These are phyloP conservation scores for Drosophila percnosoma DNA, from an alignment of 2,888 invertebrate genomes.

Conservation along the genomic window DNA sequence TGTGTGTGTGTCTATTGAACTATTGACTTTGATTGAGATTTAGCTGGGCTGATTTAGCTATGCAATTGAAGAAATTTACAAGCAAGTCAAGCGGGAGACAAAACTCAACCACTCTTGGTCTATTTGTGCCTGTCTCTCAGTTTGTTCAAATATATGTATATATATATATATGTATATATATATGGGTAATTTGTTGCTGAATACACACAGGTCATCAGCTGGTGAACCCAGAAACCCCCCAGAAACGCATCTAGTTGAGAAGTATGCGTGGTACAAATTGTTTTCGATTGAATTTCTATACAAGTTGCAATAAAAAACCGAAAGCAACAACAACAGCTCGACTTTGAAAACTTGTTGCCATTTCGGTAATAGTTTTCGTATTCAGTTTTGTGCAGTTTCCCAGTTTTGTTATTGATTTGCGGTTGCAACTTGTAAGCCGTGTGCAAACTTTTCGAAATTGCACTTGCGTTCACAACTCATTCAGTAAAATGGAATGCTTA, in stretches of 20 bases:
- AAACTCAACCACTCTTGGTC: slow-evolving; percentile 1
- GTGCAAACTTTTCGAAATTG: slow-evolving; percentile 54
- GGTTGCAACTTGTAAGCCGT: slow-evolving; percentile 60
- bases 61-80: slow-evolving; percentile 47
- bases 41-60: slow-evolving; percentile 68
- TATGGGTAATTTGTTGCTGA: slow-evolving; percentile 54
- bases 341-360: slow-evolving; percentile 47
- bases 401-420: slow-evolving; percentile 40
- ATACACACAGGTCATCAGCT: slow-evolving; percentile 32
- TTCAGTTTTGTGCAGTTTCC: slow-evolving; percentile 13
- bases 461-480: slow-evolving; percentile 46
- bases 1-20: slow-evolving; percentile 33
- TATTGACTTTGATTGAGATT: slow-evolving; percentile 68
- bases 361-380: slow-evolving; percentile 16
- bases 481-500: slow-evolving; percentile 33
- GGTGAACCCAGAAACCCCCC: slow-evolving; percentile 35
- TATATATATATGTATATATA: not conserved
- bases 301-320: slow-evolving; percentile 19
- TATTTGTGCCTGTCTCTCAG: not conserved
- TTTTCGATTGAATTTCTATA: slow-evolving; percentile 20
- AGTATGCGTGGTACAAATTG: slow-evolving; percentile 30
- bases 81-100: slow-evolving; percentile 1
- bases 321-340: slow-evolving; percentile 8
- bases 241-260: slow-evolving; percentile 32
- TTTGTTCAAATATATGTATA: slow-evolving; percentile 30